Evolutionary conservation across 2,888 invertebrate genomes (phyloP).

Genomic region (Stegophylla sp.): DNA sequence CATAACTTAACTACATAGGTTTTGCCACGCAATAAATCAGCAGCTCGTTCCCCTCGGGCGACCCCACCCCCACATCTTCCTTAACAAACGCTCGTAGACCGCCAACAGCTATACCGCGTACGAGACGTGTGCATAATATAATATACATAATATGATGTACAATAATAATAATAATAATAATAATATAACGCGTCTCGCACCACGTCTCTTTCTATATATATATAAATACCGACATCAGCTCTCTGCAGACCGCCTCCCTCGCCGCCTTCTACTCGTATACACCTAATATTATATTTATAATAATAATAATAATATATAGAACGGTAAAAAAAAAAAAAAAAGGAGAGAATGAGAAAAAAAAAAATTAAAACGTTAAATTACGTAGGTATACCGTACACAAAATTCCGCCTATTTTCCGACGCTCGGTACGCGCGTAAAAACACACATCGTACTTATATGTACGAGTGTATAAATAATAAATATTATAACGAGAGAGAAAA

Average conservation of each 20-base stretch:
- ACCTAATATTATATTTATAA: too few species aligned
- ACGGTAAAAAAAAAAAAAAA: too few species aligned
- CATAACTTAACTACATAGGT: conserved; percentile 7
- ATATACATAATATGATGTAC: too few species aligned
- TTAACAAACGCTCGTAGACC: too few species aligned
- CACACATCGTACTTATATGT: conserved; percentile 7
- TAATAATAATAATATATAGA: too few species aligned
- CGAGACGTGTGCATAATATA: too few species aligned
- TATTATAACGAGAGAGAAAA: not conserved
- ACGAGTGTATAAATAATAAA: not conserved
- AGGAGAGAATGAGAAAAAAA: too few species aligned
- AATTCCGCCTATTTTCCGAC: conserved; percentile 34
- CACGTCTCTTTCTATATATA: too few species aligned
- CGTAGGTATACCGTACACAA: conserved; percentile 2
- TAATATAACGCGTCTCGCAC: too few species aligned
- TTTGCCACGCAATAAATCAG: conserved; percentile 46
- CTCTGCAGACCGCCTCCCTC: too few species aligned
- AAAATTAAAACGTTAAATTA: not conserved
- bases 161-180: too few species aligned
- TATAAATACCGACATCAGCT: not conserved
- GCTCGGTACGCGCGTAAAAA: not conserved
- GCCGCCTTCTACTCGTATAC: not conserved
- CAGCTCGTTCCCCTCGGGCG: conserved; percentile 31
- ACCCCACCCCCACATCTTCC: not conserved
- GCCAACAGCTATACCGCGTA: too few species aligned